A percentile compares a stretch with the other conserved stretches of the same genome.
Conservation (phyloP, 2,797 vertebrate species). For the Neosilurus mollespiculum region DNA sequence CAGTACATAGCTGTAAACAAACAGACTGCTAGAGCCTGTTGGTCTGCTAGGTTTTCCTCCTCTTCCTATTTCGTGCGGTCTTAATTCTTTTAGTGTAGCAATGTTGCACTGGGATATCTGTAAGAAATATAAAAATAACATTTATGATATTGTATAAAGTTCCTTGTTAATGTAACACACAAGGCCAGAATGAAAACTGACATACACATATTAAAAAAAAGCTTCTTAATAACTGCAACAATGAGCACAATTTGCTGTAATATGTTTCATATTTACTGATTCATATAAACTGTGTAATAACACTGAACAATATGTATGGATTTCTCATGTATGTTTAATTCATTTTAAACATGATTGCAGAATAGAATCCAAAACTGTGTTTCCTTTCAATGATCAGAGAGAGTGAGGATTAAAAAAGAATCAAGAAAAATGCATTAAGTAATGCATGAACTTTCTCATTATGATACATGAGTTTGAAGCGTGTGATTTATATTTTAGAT, state of each 20-base stretch:
- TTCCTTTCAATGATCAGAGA: neutral
- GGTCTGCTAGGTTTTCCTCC: conserved; percentile 16
- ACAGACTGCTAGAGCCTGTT: neutral
- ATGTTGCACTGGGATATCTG: neutral
- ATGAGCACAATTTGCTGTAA: neutral
- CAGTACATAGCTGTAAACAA: neutral
- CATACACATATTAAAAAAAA: conserved; percentile 9
- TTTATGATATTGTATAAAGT: neutral
- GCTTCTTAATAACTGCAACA: conserved; percentile 5
- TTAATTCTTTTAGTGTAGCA: conserved; percentile 16
- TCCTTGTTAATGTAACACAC: neutral
- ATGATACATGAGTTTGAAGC: conserved; percentile 4
- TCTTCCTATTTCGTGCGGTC: conserved; percentile 30
- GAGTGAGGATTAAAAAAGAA: neutral
- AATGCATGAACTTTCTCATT: neutral
- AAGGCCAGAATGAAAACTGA: neutral
- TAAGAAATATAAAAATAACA: neutral
- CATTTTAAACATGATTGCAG: neutral
- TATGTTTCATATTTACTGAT: neutral
- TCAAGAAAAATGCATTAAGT: conserved; percentile 10
- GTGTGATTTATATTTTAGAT: neutral
- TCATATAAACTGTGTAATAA: conserved; percentile 11
- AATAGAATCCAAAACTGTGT: neutral
- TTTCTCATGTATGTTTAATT: conserved; percentile 9
- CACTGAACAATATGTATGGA: conserved; percentile 1